Evolutionary conservation across 30 jellyfish, hydroid and myxozoan species (phyloP).

Genomic region (Turritopsis dohrnii): DNA sequence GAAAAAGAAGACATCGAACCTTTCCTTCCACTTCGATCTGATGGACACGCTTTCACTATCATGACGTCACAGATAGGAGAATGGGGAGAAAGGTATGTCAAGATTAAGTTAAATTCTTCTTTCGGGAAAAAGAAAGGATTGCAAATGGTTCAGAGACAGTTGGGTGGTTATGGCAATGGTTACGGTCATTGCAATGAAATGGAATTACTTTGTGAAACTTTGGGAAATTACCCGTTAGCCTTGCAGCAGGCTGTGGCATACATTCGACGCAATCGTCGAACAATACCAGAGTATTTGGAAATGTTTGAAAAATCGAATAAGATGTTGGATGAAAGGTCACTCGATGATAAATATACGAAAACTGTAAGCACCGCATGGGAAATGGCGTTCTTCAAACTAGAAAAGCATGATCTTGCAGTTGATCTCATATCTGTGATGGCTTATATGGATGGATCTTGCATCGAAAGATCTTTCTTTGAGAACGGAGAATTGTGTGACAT

Average conservation of each 20-base stretch:
- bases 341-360: neutral
- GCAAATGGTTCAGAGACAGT: slow-evolving; percentile 5
- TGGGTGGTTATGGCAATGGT: neutral
- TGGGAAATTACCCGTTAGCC: slow-evolving; percentile 54
- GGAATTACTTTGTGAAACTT: slow-evolving; percentile 15
- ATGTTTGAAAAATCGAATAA: neutral
- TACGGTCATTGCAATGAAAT: slow-evolving; percentile 6
- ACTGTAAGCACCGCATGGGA: neutral
- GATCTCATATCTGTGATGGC: neutral
- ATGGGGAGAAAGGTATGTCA: slow-evolving; percentile 39
- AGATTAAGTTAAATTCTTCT: slow-evolving; percentile 21
- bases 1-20: slow-evolving; percentile 22
- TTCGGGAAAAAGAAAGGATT: slow-evolving; percentile 24
- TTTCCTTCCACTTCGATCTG: slow-evolving; percentile 15
- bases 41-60: slow-evolving; percentile 10
- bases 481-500: neutral
- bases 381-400: neutral
- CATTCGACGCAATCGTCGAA: slow-evolving; percentile 16
- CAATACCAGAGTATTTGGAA: neutral
- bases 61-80: slow-evolving; percentile 37
- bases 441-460: neutral
- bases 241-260: slow-evolving; percentile 58
- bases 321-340: neutral
- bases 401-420: neutral
- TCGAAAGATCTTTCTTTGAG: slow-evolving; percentile 1